Conservation (phyloP, 1,140 invertebrate genomes). For the Brachionus angularis region DNA sequence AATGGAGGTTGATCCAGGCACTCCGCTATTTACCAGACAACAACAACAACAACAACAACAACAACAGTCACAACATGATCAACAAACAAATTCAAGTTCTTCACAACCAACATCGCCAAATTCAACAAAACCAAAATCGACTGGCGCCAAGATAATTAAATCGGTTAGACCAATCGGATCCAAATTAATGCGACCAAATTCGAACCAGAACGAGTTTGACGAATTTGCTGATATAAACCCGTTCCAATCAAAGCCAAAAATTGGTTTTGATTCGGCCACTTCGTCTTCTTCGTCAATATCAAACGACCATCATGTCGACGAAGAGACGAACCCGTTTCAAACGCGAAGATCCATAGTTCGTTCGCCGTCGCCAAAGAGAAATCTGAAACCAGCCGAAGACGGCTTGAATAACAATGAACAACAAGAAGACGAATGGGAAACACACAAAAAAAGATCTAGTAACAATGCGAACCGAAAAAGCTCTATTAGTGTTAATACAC, state of each 20-base stretch:
- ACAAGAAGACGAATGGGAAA: conserved; percentile 36
- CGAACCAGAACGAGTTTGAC: conserved; percentile 13
- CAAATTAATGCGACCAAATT: too few relatives aligned
- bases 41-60: not conserved
- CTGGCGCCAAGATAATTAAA: conserved; percentile 9
- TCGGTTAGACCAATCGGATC: not conserved
- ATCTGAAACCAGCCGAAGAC: not conserved
- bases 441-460: conserved; percentile 22
- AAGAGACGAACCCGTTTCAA: conserved; percentile 11
- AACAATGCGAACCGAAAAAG: not conserved
- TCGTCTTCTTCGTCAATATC: conserved; percentile 25
- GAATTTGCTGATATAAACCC: conserved; percentile 15
- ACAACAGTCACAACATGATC: too few relatives aligned
- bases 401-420: not conserved
- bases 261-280: conserved; percentile 21
- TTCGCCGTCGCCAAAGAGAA: conserved; percentile 1
- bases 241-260: conserved; percentile 1
- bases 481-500: not conserved
- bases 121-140: not conserved
- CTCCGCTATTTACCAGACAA: conserved; percentile 12
- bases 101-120: not conserved
- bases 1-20: conserved; percentile 32
- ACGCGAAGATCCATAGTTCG: not conserved
- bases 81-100: not conserved
- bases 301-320: conserved; percentile 4